These are phyloP conservation scores for Melipona bicolor DNA, from an alignment of 2,888 invertebrate species.

Conservation along the genomic window DNA sequence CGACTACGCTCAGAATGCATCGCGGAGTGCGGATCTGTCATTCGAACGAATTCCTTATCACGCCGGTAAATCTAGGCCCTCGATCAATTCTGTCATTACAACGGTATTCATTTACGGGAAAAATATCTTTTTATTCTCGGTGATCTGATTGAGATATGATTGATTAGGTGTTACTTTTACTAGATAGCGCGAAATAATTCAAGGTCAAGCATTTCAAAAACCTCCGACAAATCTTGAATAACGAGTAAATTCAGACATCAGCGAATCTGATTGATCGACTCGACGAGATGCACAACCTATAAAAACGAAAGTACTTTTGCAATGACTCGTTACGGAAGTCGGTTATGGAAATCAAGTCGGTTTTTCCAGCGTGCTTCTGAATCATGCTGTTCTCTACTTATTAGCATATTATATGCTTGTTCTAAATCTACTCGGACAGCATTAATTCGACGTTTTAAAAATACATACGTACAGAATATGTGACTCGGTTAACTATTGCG, in stretches of 20 bases:
- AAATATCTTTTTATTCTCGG: neutral
- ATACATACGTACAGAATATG: neutral
- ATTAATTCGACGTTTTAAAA: neutral
- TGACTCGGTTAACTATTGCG: neutral
- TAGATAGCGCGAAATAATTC: neutral
- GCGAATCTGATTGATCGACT: neutral
- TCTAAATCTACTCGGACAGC: too few relatives aligned
- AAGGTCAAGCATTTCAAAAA: neutral
- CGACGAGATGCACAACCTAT: neutral
- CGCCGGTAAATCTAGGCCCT: neutral
- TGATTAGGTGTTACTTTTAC: neutral
- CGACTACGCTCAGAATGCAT: constrained; percentile 68
- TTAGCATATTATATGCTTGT: neutral
- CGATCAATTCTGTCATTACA: neutral
- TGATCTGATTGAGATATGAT: too few relatives aligned
- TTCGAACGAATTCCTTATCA: constrained; percentile 21
- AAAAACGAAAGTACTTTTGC: neutral
- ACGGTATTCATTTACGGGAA: too few relatives aligned
- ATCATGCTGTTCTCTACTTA: neutral
- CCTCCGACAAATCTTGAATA: neutral
- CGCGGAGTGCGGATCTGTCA: constrained; percentile 45
- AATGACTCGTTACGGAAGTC: neutral
- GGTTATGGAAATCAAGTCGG: constrained; percentile 18
- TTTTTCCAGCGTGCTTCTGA: constrained; percentile 10
- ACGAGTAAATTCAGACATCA: neutral